These are phyloP conservation scores for Chrysodeixis includens DNA, from an alignment of 2,888 invertebrate genomes.

Conservation along the genomic window DNA sequence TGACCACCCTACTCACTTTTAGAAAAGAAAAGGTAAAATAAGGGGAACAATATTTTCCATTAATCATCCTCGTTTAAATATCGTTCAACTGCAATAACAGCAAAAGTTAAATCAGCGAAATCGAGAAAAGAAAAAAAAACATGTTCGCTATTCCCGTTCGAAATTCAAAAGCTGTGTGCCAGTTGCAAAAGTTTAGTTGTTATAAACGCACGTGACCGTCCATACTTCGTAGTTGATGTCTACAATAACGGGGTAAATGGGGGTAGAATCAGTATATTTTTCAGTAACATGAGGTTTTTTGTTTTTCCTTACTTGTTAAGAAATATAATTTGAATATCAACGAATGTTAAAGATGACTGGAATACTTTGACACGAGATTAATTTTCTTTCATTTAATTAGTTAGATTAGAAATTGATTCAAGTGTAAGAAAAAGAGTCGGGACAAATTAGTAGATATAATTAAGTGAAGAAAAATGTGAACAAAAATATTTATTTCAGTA, in stretches of 20 bases:
- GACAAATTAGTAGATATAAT: no score
- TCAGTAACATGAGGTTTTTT: conserved; percentile 18
- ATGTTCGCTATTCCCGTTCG: conserved; percentile 35
- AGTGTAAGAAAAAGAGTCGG: no score
- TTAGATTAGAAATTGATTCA: no score
- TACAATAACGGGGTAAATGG: conserved; percentile 50
- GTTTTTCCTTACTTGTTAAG: not conserved
- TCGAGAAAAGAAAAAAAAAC: conserved; percentile 26
- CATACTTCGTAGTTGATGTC: conserved; percentile 56
- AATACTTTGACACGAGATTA: no score
- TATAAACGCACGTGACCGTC: conserved; percentile 74
- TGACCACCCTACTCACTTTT: no score
- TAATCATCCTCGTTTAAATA: not conserved
- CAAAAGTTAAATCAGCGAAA: conserved; percentile 11
- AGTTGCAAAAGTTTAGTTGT: conserved; percentile 75
- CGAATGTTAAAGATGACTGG: no score
- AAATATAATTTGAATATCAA: not conserved
- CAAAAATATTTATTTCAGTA: no score
- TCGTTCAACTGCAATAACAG: not conserved
- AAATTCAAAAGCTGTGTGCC: conserved; percentile 62
- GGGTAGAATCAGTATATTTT: conserved; percentile 39
- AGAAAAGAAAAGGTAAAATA: no score
- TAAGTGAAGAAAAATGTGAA: no score
- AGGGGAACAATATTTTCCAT: conserved; percentile 52
- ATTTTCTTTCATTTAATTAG: no score